Conservation (phyloP, 2,888 invertebrate genomes). For the Microctonus hyperodae region DNA sequence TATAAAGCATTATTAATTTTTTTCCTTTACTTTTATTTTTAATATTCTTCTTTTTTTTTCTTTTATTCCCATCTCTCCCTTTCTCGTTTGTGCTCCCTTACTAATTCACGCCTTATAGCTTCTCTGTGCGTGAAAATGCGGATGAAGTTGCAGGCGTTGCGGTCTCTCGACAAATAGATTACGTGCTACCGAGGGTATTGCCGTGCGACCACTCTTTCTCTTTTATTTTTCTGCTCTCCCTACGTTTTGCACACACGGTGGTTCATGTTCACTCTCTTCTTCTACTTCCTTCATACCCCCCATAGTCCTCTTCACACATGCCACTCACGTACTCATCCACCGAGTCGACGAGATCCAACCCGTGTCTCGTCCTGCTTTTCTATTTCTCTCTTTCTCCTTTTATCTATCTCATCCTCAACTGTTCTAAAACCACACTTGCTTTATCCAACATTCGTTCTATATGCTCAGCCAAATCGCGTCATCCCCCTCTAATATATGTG, state of each 20-base stretch:
- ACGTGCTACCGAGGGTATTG: constrained; percentile 53
- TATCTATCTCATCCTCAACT: constrained; percentile 33
- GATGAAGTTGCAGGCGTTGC: constrained; percentile 46
- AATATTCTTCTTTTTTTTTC: not conserved
- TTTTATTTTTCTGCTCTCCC: constrained; percentile 15
- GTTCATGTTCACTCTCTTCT: constrained; percentile 33
- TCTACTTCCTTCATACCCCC: constrained; percentile 46
- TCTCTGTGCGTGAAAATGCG: constrained; percentile 37
- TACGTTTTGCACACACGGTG: constrained; percentile 38
- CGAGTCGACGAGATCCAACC: constrained; percentile 36
- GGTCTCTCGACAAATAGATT: constrained; percentile 63
- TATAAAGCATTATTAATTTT: not conserved
- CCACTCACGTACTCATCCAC: constrained; percentile 62
- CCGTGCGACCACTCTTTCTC: constrained; percentile 43
- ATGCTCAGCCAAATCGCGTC: constrained; percentile 14
- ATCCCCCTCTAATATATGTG: not conserved
- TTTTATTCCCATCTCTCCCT: not conserved
- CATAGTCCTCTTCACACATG: constrained; percentile 50
- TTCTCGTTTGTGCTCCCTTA: not conserved
- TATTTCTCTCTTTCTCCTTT: constrained; percentile 22
- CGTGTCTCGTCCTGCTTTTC: constrained; percentile 30
- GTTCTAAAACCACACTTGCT: constrained; percentile 27
- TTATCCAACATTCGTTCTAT: constrained; percentile 8
- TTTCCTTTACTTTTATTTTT: not conserved
- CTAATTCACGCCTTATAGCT: constrained; percentile 35